A percentile compares a stretch with the other conserved stretches of the same genome.
Evolutionary conservation across 2,888 invertebrate species (phyloP).

Genomic region (Conops quadrifasciatus): DNA sequence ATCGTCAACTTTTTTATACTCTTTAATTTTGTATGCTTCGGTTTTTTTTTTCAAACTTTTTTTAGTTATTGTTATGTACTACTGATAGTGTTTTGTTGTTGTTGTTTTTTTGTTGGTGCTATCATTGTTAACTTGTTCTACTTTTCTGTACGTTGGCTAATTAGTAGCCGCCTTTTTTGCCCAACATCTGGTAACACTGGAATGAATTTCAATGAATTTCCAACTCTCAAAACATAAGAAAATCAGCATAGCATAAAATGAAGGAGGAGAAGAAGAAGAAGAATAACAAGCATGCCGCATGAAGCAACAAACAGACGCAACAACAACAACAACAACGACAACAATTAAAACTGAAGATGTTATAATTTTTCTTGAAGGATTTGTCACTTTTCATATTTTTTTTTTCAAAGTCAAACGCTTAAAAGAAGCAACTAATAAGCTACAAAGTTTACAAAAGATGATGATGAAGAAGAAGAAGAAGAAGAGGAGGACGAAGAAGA

Average conservation of each 20-base stretch:
- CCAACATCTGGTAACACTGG: slow-evolving; percentile 21
- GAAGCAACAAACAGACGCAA: too few relatives aligned
- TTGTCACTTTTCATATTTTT: slow-evolving; percentile 1
- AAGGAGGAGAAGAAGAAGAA: not conserved
- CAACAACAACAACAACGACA: slow-evolving; percentile 8
- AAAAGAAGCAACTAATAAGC: slow-evolving; percentile 22
- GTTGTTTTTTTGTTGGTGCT: not conserved
- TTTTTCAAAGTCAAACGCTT: slow-evolving; percentile 16
- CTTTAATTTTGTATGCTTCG: too few relatives aligned
- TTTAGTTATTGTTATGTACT: not conserved
- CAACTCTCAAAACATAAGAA: not conserved
- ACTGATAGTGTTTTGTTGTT: not conserved
- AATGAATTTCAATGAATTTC: slow-evolving; percentile 15
- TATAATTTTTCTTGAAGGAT: slow-evolving; percentile 20
- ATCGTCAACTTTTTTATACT: too few relatives aligned
- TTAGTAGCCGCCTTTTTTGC: slow-evolving; percentile 22
- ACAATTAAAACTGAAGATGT: slow-evolving; percentile 22
- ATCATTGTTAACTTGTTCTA: slow-evolving; percentile 17
- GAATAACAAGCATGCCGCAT: not conserved
- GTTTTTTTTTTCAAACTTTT: not conserved
- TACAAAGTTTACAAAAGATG: not conserved
- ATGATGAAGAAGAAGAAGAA: too few relatives aligned
- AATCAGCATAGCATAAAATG: slow-evolving; percentile 7
- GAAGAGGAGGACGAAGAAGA: not conserved
- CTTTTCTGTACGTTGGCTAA: slow-evolving; percentile 13